Conservation (phyloP, 2,888 invertebrate species). For the Hermaeophaga mercurialis region DNA sequence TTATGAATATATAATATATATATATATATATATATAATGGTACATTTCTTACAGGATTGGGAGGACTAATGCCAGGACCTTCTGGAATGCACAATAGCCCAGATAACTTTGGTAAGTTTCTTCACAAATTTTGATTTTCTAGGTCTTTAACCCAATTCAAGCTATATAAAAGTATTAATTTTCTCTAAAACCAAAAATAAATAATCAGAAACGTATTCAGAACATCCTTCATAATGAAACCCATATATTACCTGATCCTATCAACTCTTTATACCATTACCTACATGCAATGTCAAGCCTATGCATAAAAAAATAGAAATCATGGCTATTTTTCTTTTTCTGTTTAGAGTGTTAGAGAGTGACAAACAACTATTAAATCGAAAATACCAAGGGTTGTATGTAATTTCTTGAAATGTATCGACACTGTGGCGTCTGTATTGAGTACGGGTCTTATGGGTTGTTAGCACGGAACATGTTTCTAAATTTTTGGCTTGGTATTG, state of each 20-base stretch:
- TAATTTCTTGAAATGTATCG: conserved; percentile 56
- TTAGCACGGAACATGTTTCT: conserved; percentile 49
- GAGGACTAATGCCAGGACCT: conserved; percentile 84
- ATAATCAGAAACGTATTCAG: too few species aligned
- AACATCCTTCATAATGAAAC: too few species aligned
- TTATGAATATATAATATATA: too few species aligned
- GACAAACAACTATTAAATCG: background rate
- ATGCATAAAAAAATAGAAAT: conserved; percentile 1
- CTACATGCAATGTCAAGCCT: conserved; percentile 9
- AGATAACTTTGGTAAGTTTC: conserved; percentile 71
- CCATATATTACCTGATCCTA: too few species aligned
- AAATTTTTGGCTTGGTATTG: background rate
- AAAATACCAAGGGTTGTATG: conserved; percentile 29
- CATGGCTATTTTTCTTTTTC: background rate
- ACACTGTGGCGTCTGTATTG: conserved; percentile 53
- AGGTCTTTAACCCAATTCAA: too few species aligned
- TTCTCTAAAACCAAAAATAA: too few species aligned
- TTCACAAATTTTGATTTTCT: background rate
- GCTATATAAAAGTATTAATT: too few species aligned
- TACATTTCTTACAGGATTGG: conserved; percentile 58
- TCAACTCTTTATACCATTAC: background rate
- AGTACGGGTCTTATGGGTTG: conserved; percentile 54
- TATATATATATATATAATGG: too few species aligned
- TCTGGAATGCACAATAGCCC: conserved; percentile 77
- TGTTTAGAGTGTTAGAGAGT: background rate